Evolutionary conservation across 1,140 invertebrate genomes (phyloP).

Genomic region (Drosophila fuyamai): DNA sequence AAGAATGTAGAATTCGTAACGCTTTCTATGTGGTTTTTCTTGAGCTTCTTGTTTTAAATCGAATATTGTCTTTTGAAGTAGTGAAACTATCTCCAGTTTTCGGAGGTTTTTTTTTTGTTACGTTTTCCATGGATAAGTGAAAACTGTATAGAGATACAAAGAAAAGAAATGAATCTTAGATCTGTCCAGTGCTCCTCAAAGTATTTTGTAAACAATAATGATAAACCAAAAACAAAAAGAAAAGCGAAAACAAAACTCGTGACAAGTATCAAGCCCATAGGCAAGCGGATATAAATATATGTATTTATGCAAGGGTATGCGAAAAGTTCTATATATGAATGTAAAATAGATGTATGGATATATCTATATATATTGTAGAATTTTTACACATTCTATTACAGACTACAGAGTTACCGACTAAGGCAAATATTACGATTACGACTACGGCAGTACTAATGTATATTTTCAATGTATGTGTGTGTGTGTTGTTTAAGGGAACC

Average conservation of each 20-base stretch:
- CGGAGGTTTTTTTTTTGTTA: conserved; percentile 25
- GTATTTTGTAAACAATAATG: conserved; percentile 84
- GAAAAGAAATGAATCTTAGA: conserved; percentile 67
- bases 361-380: conserved; percentile 49
- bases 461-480: conserved; percentile 59
- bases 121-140: conserved; percentile 65
- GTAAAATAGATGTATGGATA: conserved; percentile 48
- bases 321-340: conserved; percentile 34
- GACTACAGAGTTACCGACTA: conserved; percentile 45
- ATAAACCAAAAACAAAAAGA: conserved; percentile 50
- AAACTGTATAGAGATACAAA: conserved; percentile 52
- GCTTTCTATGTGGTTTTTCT: conserved; percentile 41
- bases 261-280: conserved; percentile 34
- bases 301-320: conserved; percentile 41
- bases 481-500: conserved; percentile 72
- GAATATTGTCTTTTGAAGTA: conserved; percentile 28
- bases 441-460: conserved; percentile 41
- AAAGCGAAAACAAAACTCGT: conserved; percentile 19
- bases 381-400: conserved; percentile 58
- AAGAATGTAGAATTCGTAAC: conserved; percentile 29
- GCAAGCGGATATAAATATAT: conserved; percentile 39
- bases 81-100: conserved; percentile 16
- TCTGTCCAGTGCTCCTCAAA: conserved; percentile 84
- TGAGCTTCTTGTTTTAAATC: conserved; percentile 22
- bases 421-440: conserved; percentile 43